phyloP scores from a whole-genome alignment of 53 echinoderm and acorn worm genomes.

The Holothuria leucospilota region DNA sequence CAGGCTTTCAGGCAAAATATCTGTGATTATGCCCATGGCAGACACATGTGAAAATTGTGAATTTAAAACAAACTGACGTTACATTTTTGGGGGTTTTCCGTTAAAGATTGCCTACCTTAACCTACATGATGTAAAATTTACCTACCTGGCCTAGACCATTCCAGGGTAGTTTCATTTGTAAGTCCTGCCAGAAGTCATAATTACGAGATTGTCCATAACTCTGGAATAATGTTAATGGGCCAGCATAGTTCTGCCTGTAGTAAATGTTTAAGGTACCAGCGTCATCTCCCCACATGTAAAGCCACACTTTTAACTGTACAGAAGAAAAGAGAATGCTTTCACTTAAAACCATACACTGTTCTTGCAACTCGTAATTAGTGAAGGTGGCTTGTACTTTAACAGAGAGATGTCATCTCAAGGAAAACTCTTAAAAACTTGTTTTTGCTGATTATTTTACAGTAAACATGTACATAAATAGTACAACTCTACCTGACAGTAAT shows the following conservation, averaged over 20 bases:
- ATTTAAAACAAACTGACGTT: background rate
- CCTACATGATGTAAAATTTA: background rate
- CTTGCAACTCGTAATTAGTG: background rate
- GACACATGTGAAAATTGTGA: too few species aligned
- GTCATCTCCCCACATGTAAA: slow-evolving; percentile 51
- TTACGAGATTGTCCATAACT: background rate
- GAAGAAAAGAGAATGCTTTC: background rate
- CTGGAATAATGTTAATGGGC: slow-evolving; percentile 12
- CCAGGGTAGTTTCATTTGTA: background rate
- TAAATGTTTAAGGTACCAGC: slow-evolving; percentile 50
- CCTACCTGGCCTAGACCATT: slow-evolving; percentile 22
- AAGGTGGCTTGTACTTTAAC: too few species aligned
- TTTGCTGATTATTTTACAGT: too few species aligned
- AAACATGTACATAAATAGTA: too few species aligned
- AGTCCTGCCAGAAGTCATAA: slow-evolving; percentile 13
- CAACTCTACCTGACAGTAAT: too few species aligned
- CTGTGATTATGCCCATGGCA: too few species aligned
- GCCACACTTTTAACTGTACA: slow-evolving; percentile 16
- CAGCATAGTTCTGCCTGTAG: slow-evolving; percentile 48
- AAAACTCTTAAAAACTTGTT: too few species aligned
- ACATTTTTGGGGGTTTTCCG: background rate
- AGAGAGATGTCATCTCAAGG: too few species aligned
- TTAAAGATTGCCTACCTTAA: background rate
- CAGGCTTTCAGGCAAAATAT: too few species aligned
- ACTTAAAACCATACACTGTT: background rate